Conservation (phyloP, 1,140 invertebrate genomes). For the Heterodera carotae region DNA sequence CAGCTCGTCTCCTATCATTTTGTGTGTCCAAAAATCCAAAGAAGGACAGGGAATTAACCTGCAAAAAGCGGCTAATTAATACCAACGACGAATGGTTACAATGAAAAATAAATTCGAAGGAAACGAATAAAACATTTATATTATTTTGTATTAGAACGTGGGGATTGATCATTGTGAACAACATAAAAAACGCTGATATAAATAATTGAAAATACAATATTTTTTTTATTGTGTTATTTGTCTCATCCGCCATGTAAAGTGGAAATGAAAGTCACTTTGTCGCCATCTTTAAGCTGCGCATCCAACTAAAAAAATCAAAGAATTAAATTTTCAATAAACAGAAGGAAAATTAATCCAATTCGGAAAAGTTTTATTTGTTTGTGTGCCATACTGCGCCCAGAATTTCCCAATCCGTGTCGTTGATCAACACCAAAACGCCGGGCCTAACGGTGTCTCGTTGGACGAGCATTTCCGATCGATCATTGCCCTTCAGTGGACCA, state of each 20-base stretch:
- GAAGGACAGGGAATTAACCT: too few relatives aligned
- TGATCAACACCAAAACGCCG: constrained; percentile 68
- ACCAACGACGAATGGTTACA: too few relatives aligned
- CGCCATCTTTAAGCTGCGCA: background rate
- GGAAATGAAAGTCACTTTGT: background rate
- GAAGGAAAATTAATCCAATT: background rate
- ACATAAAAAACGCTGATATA: too few relatives aligned
- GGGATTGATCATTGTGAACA: too few relatives aligned
- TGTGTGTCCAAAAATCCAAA: too few relatives aligned
- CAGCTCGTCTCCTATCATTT: constrained; percentile 27
- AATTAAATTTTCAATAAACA: background rate
- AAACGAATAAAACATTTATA: too few relatives aligned
- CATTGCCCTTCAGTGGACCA: constrained; percentile 33
- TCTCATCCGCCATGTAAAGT: background rate
- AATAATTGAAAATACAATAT: too few relatives aligned
- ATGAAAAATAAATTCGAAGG: too few relatives aligned
- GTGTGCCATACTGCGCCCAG: constrained; percentile 58
- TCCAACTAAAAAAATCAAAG: constrained; percentile 9
- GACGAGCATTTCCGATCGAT: constrained; percentile 46
- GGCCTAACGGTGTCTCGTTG: constrained; percentile 67
- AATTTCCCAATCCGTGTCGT: constrained; percentile 69
- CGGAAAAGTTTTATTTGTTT: background rate
- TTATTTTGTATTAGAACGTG: too few relatives aligned
- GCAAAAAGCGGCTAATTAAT: too few relatives aligned
- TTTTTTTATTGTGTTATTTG: too few relatives aligned